phyloP scores from a whole-genome alignment of 2,888 invertebrate genomes.

The Mellilla xanthometata region DNA sequence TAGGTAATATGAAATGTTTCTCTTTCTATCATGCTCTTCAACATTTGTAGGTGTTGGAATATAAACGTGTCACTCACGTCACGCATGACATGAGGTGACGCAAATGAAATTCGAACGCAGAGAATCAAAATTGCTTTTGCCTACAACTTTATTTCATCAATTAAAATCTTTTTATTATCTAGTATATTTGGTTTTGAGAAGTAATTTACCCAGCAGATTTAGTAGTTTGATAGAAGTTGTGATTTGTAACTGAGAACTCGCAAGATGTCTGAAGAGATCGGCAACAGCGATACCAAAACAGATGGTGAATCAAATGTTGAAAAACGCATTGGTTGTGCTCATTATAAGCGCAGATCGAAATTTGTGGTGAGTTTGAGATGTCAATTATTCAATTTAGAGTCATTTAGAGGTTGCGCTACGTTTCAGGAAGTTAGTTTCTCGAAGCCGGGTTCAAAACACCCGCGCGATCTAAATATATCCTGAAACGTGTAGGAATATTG shows the following conservation, averaged over 20 bases:
- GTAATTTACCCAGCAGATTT: constrained; percentile 20
- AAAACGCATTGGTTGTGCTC: constrained; percentile 88
- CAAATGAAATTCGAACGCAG: no score
- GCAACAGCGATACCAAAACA: constrained; percentile 43
- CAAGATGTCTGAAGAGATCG: constrained; percentile 59
- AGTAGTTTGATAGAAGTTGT: constrained; percentile 30
- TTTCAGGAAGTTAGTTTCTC: constrained; percentile 9
- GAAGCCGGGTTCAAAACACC: constrained; percentile 42
- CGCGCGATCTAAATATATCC: constrained; percentile 62
- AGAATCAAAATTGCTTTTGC: no score
- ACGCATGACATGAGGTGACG: no score
- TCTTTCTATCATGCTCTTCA: no score
- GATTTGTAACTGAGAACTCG: constrained; percentile 17
- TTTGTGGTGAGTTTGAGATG: constrained; percentile 87
- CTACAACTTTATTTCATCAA: no score
- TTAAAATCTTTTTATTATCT: no score
- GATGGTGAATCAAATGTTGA: constrained; percentile 50
- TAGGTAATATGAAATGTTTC: no score
- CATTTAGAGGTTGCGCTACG: neutral
- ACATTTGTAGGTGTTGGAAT: no score
- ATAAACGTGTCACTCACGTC: no score
- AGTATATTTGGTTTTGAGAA: neutral
- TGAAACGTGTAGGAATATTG: constrained; percentile 47
- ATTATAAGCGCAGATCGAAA: constrained; percentile 92
- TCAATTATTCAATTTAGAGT: constrained; percentile 2